phyloP scores from a whole-genome alignment of 2,797 vertebrate genomes.

The Psittacula echo region DNA sequence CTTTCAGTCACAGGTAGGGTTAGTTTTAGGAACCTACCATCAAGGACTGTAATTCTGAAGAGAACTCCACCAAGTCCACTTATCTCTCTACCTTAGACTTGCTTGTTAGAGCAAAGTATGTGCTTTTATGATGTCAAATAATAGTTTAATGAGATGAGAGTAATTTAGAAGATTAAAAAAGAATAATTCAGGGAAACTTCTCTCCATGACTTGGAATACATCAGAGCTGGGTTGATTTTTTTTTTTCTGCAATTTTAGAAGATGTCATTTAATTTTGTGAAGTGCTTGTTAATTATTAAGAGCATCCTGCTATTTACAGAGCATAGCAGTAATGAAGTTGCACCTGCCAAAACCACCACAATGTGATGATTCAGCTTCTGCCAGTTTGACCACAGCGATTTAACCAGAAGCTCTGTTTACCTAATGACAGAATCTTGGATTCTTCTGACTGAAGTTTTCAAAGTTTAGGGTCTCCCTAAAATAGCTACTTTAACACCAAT shows the following conservation, averaged over 20 bases:
- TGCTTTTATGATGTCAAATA: background rate
- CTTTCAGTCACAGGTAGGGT: background rate
- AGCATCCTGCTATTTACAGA: background rate
- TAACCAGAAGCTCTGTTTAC: background rate
- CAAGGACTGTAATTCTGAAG: background rate
- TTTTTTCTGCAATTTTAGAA: background rate
- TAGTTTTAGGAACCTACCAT: background rate
- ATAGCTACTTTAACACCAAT: background rate
- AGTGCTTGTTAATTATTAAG: background rate
- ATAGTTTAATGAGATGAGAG: background rate
- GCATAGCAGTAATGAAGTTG: background rate
- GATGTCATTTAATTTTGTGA: constrained; percentile 2
- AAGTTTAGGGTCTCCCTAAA: background rate
- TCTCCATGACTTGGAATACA: background rate
- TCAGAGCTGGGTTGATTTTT: background rate
- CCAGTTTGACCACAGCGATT: background rate
- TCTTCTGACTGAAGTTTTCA: background rate
- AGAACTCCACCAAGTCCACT: background rate
- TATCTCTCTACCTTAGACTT: background rate
- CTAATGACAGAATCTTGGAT: background rate
- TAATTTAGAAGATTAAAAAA: background rate
- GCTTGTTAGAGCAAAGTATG: background rate
- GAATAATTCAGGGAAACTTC: background rate
- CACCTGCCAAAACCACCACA: background rate
- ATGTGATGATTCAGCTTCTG: background rate